Base-by-base conservation (phyloP, 2,888 invertebrate species). In the Diloba caeruleocephala region DNA sequence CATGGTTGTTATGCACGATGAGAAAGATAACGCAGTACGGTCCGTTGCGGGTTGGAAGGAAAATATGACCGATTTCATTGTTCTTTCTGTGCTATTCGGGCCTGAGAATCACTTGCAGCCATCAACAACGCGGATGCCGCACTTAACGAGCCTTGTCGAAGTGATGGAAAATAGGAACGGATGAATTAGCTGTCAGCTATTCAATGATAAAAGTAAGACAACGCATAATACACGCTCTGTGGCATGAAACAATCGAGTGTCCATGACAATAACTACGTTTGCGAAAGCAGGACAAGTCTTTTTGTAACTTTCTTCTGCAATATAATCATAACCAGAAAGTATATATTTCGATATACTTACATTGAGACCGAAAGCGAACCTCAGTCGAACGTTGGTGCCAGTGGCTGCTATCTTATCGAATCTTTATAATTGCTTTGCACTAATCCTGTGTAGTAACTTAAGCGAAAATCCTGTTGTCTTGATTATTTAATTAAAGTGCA, bases 51-150 rank as follows among this genome's bases (percentile, higher is more conserved):
- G 83, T 81, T 87, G 88, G 87, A 88, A 87, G 90, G 89, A 88
- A 90, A 91, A 90, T 92, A 90, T 92, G 91, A 91, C 90, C 88
- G 92, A 90, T 92, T 90, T 90, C 92, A 93, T 93, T 93, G 92
- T 93, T 92, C 88, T 87, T 81, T 75, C 80, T 75, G 78, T 76
- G 87, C 84, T 86, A 84, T 86, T 88, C 82, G 85, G 81, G 85
- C 85, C 87, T 88, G 88, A 89, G 92, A 92, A 92, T 92, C 92
- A 92, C 92, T 90, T 86, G 88, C 82, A 85, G 88, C 89, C 90
- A 92, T 92, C 92, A 90, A 88, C 90, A 85, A 81, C 87, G 81
- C 85, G 89, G 89, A 90, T 88, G 87, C 88, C 88, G 85, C 88
- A 90, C 82, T 90, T 89, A 93, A 92, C 92, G 92, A 92, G 89